Evolutionary conservation across 2,113 vertebrate species (phyloP).

Genomic region (Anoura caudifer): DNA sequence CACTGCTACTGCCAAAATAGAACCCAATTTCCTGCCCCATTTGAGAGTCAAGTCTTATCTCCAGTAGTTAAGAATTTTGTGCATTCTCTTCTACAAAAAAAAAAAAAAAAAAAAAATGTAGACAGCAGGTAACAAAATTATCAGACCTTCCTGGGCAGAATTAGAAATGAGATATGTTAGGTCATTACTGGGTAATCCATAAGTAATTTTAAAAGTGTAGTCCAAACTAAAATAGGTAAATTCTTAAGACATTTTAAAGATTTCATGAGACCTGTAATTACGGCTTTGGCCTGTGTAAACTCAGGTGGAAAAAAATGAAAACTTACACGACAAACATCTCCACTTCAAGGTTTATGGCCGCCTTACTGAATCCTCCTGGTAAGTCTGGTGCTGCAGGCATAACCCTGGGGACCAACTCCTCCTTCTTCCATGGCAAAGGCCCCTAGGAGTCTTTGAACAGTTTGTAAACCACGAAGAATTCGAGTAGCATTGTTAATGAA

Average conservation of each 20-base stretch:
- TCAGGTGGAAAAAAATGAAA: not conserved
- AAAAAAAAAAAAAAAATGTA: not conserved
- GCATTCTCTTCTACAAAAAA: not conserved
- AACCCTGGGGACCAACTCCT: not conserved
- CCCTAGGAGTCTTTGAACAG: not conserved
- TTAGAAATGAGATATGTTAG: slow-evolving; percentile 10
- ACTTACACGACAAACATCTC: not conserved
- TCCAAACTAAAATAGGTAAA: slow-evolving; percentile 37
- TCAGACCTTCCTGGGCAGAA: not conserved
- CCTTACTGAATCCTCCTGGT: not conserved
- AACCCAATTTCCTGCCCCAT: not conserved
- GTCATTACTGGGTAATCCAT: slow-evolving; percentile 37
- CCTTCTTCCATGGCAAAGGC: not conserved
- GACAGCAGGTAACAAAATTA: not conserved
- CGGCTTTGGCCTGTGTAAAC: slow-evolving; percentile 10
- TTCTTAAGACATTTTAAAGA: not conserved
- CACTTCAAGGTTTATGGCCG: not conserved
- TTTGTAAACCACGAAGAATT: not conserved
- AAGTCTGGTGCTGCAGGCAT: not conserved
- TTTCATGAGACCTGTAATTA: not conserved
- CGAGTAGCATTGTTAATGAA: not conserved
- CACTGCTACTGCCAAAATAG: not conserved
- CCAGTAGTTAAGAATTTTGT: not conserved
- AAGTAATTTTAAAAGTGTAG: slow-evolving; percentile 48
- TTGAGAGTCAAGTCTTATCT: not conserved